These are phyloP conservation scores for Shargacucullia verbasci DNA, from an alignment of 2,888 invertebrate genomes.

Conservation along the genomic window DNA sequence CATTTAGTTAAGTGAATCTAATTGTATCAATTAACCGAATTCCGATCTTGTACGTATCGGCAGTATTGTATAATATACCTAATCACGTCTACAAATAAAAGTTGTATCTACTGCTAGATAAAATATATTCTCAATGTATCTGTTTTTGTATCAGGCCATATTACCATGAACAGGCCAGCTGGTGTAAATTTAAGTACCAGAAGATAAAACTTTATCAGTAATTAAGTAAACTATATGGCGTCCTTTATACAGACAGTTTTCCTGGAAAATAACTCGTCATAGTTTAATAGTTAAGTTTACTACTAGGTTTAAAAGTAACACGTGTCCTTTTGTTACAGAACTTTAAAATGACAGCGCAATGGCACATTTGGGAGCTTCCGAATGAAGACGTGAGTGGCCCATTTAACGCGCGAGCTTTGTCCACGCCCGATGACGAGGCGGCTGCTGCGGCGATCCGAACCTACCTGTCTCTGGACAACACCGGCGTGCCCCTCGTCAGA, in stretches of 20 bases:
- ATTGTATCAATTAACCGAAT: conserved; percentile 44
- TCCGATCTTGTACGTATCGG: conserved; percentile 20
- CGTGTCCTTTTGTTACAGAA: conserved; percentile 72
- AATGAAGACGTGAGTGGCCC: conserved; percentile 89
- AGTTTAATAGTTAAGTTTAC: too few relatives aligned
- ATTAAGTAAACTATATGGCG: too few relatives aligned
- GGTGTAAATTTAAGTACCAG: too few relatives aligned
- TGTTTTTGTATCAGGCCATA: too few relatives aligned
- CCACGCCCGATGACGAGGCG: conserved; percentile 84
- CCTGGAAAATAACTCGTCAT: too few relatives aligned
- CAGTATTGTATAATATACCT: too few relatives aligned
- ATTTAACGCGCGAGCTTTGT: conserved; percentile 90
- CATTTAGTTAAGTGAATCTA: conserved; percentile 39
- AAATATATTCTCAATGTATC: too few relatives aligned
- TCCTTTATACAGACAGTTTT: too few relatives aligned
- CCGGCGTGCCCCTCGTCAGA: conserved; percentile 90
- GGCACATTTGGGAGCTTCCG: conserved; percentile 83
- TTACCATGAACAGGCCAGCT: too few relatives aligned
- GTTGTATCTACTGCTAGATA: background rate
- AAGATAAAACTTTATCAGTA: too few relatives aligned
- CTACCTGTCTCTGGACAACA: conserved; percentile 90
- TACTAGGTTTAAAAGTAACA: too few relatives aligned
- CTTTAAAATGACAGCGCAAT: conserved; percentile 89
- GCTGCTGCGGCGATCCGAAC: conserved; percentile 86
- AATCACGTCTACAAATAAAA: background rate